Percentiles rank a stretch among this genome's conserved stretches.
Conservation (phyloP, 2,888 invertebrate genomes). For the Mythimna ferrago region DNA sequence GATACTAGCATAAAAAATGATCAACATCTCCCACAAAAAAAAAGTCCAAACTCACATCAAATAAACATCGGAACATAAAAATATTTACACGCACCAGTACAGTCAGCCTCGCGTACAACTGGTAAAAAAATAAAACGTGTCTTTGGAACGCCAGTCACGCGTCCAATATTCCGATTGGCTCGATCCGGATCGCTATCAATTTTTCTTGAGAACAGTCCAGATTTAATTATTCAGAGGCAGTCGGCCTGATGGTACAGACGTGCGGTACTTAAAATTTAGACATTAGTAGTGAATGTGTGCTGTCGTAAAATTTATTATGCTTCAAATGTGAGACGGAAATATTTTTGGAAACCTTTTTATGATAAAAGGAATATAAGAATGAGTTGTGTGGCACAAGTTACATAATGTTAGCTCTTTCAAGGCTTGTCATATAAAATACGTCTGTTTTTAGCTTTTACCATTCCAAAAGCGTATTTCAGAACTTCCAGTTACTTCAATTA, state of each 20-base stretch:
- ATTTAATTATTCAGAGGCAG: constrained; percentile 82
- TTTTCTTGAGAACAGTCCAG: constrained; percentile 80
- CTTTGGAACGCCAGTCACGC: constrained; percentile 77
- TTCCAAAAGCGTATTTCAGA: constrained; percentile 15
- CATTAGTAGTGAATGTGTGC: constrained; percentile 43
- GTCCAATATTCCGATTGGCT: constrained; percentile 84
- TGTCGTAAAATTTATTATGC: constrained; percentile 42
- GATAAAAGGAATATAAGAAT: constrained; percentile 35
- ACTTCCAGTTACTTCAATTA: constrained; percentile 15
- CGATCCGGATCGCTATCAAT: constrained; percentile 82
- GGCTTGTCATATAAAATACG: not conserved
- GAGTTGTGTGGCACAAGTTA: constrained; percentile 2
- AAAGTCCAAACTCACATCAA: constrained; percentile 41
- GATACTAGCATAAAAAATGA: constrained; percentile 13
- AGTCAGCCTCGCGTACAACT: constrained; percentile 63
- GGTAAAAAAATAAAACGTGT: constrained; percentile 72
- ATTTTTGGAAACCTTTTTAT: constrained; percentile 18
- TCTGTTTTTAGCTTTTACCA: constrained; percentile 17
- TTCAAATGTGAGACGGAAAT: constrained; percentile 36
- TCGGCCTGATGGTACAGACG: constrained; percentile 62
- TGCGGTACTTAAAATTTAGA: constrained; percentile 59
- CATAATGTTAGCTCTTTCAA: not conserved
- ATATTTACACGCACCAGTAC: constrained; percentile 57
- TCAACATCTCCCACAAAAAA: constrained; percentile 18
- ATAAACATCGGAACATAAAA: constrained; percentile 53